Base-by-base conservation (phyloP, 2,888 invertebrate genomes). In the Harpagoxenus sublaevis region DNA sequence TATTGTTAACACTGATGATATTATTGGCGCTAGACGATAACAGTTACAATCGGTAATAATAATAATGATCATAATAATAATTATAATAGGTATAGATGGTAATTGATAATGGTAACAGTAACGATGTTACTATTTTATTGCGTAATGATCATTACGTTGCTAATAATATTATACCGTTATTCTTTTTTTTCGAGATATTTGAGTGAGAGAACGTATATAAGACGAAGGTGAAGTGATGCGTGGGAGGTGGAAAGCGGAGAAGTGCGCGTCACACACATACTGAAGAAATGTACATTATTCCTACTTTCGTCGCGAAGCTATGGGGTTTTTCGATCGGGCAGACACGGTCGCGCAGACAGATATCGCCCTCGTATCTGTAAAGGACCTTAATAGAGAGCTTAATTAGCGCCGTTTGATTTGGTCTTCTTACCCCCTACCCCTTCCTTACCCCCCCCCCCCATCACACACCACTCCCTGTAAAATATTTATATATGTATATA, bases 401-500 rank as follows among this genome's bases (percentile, higher is more conserved):
- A 84, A 84, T 91, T 90, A 86, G 60, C 87, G 89, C 89, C 88
- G 87, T 89, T 93, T 85, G 86, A 88, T 91, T 83, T 89, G 62
- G 84, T 88, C 87, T 89, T 90, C 90, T 90, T 91, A 89, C 86
- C 87, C 88, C 84, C 10, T 48, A 6, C 23, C 60, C 63, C 35
- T 12, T 23, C 23, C 23, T 23, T 23, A 23, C 39, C 39, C 12
- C 28, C n/a, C 28, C n/a, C 15, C 6, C 45, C 18, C 18, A 12
- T 18, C 42, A 53, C 28, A 70, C 71, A 55, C 86, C 89, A 90
- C 88, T 88, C 88, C 88, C 84, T 91, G 91, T 92, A 92, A 71
- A 79, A 91, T 90, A 92, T 92, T 92, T 92, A 92, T 92, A 90
- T 87, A 90, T 89, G 84, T 23, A 23, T 23, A 23, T 23, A 23